A percentile compares a stretch with the other conserved stretches of the same genome.
These are phyloP conservation scores for Pecten maximus DNA, from an alignment of 2,888 invertebrate species.

Conservation along the genomic window DNA sequence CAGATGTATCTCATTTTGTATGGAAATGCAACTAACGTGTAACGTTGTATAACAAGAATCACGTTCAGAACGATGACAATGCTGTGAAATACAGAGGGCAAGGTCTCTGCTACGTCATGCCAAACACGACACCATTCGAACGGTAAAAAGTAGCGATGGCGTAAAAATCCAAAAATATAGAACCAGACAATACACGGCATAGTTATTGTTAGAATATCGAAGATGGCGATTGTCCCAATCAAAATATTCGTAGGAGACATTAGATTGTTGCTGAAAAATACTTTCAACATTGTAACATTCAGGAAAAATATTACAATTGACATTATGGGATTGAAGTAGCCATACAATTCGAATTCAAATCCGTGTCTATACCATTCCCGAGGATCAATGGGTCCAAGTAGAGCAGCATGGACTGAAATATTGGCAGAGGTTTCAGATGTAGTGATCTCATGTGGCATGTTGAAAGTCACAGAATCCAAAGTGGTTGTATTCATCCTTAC, in stretches of 20 bases:
- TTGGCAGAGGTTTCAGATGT: not conserved
- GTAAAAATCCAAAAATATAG: slow-evolving; percentile 39
- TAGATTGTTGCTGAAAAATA: slow-evolving; percentile 36
- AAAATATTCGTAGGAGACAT: slow-evolving; percentile 37
- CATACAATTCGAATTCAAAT: slow-evolving; percentile 40
- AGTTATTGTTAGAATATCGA: not conserved
- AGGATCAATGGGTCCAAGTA: slow-evolving; percentile 20
- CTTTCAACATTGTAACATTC: slow-evolving; percentile 36
- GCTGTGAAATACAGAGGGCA: slow-evolving; percentile 6
- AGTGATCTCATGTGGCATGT: not conserved
- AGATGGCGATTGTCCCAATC: slow-evolving; percentile 34
- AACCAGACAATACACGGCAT: slow-evolving; percentile 19
- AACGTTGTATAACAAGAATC: slow-evolving; percentile 31
- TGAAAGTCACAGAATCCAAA: not conserved
- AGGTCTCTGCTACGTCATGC: slow-evolving; percentile 43
- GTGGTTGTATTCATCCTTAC: not conserved
- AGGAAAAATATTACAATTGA: slow-evolving; percentile 6
- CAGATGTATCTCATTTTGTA: slow-evolving; percentile 37
- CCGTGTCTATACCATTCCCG: slow-evolving; percentile 40
- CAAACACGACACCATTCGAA: slow-evolving; percentile 43
- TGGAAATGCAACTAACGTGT: slow-evolving; percentile 37
- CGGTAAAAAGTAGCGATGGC: slow-evolving; percentile 39
- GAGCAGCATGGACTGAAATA: not conserved
- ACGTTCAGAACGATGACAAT: slow-evolving; percentile 33
- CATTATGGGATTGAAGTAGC: slow-evolving; percentile 28